Evolutionary conservation across 2,797 vertebrate species (phyloP).

Genomic region (Harpagifer antarcticus): DNA sequence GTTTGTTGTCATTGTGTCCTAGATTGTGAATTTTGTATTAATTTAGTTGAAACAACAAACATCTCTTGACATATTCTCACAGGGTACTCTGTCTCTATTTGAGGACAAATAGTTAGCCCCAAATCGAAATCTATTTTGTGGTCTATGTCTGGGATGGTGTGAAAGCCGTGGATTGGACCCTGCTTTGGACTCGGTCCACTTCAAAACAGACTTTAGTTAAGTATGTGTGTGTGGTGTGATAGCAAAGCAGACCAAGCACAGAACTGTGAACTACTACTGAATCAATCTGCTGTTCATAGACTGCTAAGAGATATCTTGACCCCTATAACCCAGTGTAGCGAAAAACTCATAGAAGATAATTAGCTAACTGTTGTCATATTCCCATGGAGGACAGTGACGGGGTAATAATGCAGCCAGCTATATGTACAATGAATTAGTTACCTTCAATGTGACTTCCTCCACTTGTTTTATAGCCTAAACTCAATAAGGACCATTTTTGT

Average conservation of each 20-base stretch:
- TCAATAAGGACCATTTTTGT: too few species aligned
- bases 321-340: too few species aligned
- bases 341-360: not conserved
- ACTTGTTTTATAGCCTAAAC: too few species aligned
- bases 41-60: not conserved
- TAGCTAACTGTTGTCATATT: not conserved
- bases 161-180: conserved; percentile 15
- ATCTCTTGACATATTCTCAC: not conserved
- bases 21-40: not conserved
- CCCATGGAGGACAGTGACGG: too few species aligned
- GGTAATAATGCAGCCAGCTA: too few species aligned
- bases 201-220: not conserved
- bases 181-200: not conserved
- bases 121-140: not conserved
- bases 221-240: not conserved
- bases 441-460: too few species aligned
- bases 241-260: not conserved
- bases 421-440: too few species aligned
- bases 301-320: not conserved
- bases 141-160: not conserved
- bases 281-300: not conserved
- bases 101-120: not conserved
- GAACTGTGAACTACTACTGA: not conserved
- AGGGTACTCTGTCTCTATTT: not conserved
- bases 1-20: not conserved